These are phyloP conservation scores for Augochlorella aurata DNA, from an alignment of 2,888 invertebrate species.

Conservation along the genomic window DNA sequence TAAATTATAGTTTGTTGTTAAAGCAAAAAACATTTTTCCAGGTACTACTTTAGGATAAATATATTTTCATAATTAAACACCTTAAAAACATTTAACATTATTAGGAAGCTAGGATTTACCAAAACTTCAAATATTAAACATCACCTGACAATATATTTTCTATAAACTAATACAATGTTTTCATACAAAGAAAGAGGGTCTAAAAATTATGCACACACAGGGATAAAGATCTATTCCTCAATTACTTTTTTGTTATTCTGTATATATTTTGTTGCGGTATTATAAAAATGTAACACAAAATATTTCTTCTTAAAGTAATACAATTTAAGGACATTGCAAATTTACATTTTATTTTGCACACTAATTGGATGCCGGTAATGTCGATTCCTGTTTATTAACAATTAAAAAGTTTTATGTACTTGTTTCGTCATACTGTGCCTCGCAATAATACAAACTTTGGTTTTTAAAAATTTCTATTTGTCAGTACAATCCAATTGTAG, in stretches of 20 bases:
- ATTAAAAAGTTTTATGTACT: conserved; percentile 66
- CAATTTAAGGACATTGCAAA: conserved; percentile 79
- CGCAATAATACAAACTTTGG: conserved; percentile 60
- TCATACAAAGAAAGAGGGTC: conserved; percentile 80
- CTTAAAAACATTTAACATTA: background rate
- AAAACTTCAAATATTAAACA: conserved; percentile 74
- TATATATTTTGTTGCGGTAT: conserved; percentile 79
- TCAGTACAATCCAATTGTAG: conserved; percentile 57
- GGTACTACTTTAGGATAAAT: background rate
- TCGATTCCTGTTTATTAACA: conserved; percentile 63
- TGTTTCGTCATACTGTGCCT: conserved; percentile 60
- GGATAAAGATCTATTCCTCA: conserved; percentile 71
- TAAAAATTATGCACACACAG: conserved; percentile 79
- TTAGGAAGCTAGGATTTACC: conserved; percentile 54
- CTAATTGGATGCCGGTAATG: conserved; percentile 65
- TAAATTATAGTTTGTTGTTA: background rate
- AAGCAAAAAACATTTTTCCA: background rate
- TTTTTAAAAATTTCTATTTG: conserved; percentile 57
- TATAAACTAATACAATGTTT: conserved; percentile 80
- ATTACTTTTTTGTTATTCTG: conserved; percentile 74
- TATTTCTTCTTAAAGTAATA: conserved; percentile 80
- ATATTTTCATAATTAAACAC: background rate
- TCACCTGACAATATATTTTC: conserved; percentile 80
- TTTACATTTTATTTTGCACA: conserved; percentile 76
- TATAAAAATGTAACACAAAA: conserved; percentile 82